Evolutionary conservation across 2,113 vertebrate genomes (phyloP), one percentile per base, ranked within the genome.

Genomic region (Aspiorhynchus laticeps): DNA sequence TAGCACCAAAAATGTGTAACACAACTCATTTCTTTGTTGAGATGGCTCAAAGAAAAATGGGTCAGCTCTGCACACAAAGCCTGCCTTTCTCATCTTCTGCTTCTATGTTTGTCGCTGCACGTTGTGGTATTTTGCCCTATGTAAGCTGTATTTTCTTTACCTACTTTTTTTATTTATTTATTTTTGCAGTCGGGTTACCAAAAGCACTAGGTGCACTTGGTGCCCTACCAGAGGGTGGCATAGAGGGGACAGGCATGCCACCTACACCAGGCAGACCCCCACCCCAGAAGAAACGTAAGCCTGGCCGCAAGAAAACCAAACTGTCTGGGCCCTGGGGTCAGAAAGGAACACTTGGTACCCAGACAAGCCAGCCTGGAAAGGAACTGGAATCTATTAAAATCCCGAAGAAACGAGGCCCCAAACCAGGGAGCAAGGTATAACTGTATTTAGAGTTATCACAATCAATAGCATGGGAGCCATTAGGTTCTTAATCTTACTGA

Each of bases 401-500:
- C 90, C 97, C 97, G 91, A 98, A 98, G 94, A 99, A 99, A 93
- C 95, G 98, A 90, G 98, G 98, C 71, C 98, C 98, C 86, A 99
- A 99, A 93, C 97, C 98, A 80, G 98, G 98, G 92, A 98, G 96
- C 92, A 99, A 97, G 98, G 98, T 99, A 94, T 81, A 87, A 31
- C 24, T 5, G 28, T 36, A 17, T 51, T 48, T 73, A 53, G 6
- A 46, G 74, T 46, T 5, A 46, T 75, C 12, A 46, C 41, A 15
- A 26, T 59, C 21, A 59, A 59, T 59, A 59, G 56, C 21, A 53
- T 53, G 51, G 51, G 5, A 21, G 51, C 17, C 56, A 61, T 61
- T 61, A 61, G 24, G 24, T 1, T 10, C 56, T 24, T 8, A 8
- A 59, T 10, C 10, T 59, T 59, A n/a, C 56, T 24, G 56, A n/a